Percentiles rank a stretch among this genome's conserved stretches.
phyloP scores from a whole-genome alignment of 1,140 invertebrate genomes.

The Drosophila carrolli region DNA sequence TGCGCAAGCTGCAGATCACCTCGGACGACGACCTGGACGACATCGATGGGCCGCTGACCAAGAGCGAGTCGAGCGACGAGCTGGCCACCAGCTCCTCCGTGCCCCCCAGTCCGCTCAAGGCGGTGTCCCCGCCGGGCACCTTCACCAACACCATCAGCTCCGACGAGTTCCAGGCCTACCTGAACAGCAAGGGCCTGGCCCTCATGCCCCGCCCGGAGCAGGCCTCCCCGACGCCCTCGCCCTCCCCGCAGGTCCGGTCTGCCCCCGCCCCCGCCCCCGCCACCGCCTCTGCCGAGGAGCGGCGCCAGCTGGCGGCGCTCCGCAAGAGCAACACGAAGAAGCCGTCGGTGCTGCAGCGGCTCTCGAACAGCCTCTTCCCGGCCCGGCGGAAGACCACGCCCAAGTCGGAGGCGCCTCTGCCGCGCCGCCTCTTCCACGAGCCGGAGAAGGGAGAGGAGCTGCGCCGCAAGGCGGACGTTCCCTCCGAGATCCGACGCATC shows the following conservation, averaged over 20 bases:
- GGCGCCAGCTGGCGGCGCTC: conserved; percentile 44
- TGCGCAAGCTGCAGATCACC: conserved; percentile 79
- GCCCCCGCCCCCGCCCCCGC: conserved; percentile 3
- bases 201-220: conserved; percentile 64
- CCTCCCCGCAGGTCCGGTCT: conserved; percentile 1
- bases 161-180: conserved; percentile 79
- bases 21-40: conserved; percentile 83
- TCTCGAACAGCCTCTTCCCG: conserved; percentile 73
- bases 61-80: conserved; percentile 80
- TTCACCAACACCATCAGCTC: conserved; percentile 83
- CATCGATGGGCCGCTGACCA: conserved; percentile 75
- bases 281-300: too few species aligned
- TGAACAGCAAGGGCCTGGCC: conserved; percentile 74
- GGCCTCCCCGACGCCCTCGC: conserved; percentile 12
- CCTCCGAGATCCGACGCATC: conserved; percentile 58
- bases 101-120: conserved; percentile 9
- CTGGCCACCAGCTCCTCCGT: conserved; percentile 12
- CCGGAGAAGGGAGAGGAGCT: background rate
- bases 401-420: conserved; percentile 38
- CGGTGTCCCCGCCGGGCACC: conserved; percentile 30
- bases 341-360: conserved; percentile 74
- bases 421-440: conserved; percentile 23
- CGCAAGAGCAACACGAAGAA: conserved; percentile 71
- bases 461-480: conserved; percentile 20
- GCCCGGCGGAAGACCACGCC: conserved; percentile 70